A percentile compares a stretch with the other conserved stretches of the same genome.
Evolutionary conservation across 2,888 invertebrate species (phyloP).

Genomic region (Osedax frankpressi): DNA sequence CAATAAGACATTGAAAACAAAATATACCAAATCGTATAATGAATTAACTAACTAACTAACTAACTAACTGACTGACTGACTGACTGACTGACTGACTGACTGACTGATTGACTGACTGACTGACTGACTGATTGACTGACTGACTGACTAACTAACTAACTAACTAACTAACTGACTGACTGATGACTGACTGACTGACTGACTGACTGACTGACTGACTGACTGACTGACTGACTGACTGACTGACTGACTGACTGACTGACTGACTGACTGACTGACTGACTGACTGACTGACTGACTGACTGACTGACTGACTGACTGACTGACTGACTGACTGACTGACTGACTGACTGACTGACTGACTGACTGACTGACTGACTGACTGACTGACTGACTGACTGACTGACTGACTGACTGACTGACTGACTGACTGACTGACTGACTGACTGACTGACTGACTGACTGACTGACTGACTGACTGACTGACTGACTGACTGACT

Average conservation of each 20-base stretch:
- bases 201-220: not conserved
- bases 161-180: no score
- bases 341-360: not conserved
- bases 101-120: no score
- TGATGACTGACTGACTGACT: not conserved
- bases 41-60: no score
- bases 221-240: not conserved
- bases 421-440: not conserved
- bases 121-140: no score
- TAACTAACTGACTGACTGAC: no score
- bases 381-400: not conserved
- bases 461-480: not conserved
- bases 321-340: not conserved
- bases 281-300: not conserved
- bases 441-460: not conserved
- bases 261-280: not conserved
- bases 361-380: not conserved
- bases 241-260: not conserved
- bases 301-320: not conserved
- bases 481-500: not conserved
- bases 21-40: no score
- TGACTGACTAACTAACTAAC: no score
- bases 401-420: not conserved
- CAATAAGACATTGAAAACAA: no score
- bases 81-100: no score